Percentiles rank a stretch among this genome's conserved stretches.
Conservation (phyloP, 2,113 vertebrate species). For the Macaca fascicularis region DNA sequence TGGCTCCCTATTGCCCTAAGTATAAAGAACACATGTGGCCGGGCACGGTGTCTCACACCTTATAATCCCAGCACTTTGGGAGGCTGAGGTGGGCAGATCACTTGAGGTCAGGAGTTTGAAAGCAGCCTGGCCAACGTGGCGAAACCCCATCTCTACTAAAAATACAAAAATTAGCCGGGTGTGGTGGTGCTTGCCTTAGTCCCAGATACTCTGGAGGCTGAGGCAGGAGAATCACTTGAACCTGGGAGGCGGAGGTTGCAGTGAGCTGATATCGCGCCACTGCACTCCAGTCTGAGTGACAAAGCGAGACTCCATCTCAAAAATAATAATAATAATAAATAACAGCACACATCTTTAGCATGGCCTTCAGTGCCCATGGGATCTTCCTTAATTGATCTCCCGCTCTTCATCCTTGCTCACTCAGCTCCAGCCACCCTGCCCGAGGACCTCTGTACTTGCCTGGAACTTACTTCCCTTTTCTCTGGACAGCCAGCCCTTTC, state of each 20-base stretch:
- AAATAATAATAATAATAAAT: background rate
- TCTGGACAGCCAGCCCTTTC: background rate
- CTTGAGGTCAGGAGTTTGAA: background rate
- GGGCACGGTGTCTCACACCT: background rate
- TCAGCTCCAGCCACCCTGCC: background rate
- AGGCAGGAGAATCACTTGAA: background rate
- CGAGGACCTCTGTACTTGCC: background rate
- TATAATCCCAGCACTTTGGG: background rate
- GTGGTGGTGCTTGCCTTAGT: background rate
- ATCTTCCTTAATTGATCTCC: background rate
- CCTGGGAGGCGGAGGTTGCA: background rate
- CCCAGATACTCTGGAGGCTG: background rate
- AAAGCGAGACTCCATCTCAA: background rate
- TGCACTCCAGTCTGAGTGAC: background rate
- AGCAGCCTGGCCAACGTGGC: background rate
- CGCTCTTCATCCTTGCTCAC: background rate
- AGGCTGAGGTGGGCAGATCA: background rate
- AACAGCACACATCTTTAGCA: background rate
- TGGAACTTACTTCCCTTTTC: background rate
- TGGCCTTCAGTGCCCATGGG: background rate
- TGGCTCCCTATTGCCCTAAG: background rate
- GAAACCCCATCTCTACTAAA: background rate
- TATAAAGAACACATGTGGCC: background rate
- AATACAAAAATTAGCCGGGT: background rate
- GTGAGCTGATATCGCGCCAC: background rate